Evolutionary conservation across 2,113 vertebrate genomes (phyloP).

Genomic region (Lasiurus cinereus): DNA sequence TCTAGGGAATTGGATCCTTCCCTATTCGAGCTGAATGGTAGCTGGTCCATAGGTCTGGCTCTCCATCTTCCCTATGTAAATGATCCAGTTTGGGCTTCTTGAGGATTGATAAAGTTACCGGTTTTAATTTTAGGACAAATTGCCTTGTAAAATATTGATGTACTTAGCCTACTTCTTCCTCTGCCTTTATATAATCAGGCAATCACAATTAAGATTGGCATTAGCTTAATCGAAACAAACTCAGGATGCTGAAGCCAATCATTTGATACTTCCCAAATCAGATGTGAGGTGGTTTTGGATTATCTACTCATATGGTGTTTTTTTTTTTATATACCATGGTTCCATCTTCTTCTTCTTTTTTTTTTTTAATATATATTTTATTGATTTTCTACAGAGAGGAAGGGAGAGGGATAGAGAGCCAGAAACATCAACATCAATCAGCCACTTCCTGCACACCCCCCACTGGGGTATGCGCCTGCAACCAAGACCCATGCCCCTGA

Average conservation of each 20-base stretch:
- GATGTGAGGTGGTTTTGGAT: background rate
- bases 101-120: constrained; percentile 10
- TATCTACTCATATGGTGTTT: background rate
- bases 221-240: constrained; percentile 51
- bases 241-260: background rate
- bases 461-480: too few species aligned
- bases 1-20: background rate
- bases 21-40: background rate
- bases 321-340: background rate
- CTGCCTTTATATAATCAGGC: background rate
- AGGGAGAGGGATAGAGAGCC: too few species aligned
- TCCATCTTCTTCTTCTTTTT: background rate
- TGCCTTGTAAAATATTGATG: constrained; percentile 11
- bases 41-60: background rate
- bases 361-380: too few species aligned
- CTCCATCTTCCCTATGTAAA: background rate
- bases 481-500: too few species aligned
- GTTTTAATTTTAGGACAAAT: constrained; percentile 44
- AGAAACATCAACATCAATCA: too few species aligned
- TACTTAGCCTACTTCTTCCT: background rate
- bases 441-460: too few species aligned
- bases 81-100: constrained; percentile 27
- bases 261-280: background rate
- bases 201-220: constrained; percentile 25
- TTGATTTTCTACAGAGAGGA: too few species aligned